phyloP scores from a whole-genome alignment of 2,113 vertebrate species.

The Myiopsitta monachus region DNA sequence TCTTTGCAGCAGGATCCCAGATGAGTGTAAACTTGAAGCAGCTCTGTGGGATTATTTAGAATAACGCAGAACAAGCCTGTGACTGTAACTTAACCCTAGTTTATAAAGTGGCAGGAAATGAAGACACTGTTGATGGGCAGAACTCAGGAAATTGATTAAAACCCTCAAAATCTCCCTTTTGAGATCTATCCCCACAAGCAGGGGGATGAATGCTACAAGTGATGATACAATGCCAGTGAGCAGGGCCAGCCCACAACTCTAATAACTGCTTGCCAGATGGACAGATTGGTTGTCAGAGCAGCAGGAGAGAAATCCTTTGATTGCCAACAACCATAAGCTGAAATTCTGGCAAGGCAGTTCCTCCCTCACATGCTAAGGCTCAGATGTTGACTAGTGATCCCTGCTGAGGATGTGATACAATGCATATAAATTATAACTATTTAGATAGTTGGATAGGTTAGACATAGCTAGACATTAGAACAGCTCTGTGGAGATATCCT shows the following conservation, averaged over 20 bases:
- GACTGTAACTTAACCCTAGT: conserved; percentile 15
- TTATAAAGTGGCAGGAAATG: conserved; percentile 45
- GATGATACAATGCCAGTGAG: neutral
- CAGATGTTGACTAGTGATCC: neutral
- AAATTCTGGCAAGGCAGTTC: neutral
- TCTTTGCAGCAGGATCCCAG: neutral
- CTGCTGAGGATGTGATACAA: neutral
- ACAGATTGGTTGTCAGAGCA: neutral
- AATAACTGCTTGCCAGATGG: conserved; percentile 1
- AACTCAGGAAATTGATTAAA: conserved; percentile 40
- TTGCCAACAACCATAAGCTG: neutral
- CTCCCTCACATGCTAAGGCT: neutral
- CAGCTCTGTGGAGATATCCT: neutral
- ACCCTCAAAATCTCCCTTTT: neutral
- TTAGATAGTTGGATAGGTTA: neutral
- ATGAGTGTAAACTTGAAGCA: neutral
- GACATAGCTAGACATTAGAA: neutral
- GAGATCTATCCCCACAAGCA: neutral
- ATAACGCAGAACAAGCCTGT: neutral
- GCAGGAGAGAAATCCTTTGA: neutral
- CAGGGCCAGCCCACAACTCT: neutral
- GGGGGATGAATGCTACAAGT: neutral
- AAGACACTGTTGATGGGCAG: conserved; percentile 28
- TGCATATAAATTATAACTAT: neutral
- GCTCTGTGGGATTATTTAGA: neutral